A percentile compares a stretch with the other conserved stretches of the same genome.
phyloP scores from a whole-genome alignment of 2,113 vertebrate species.

The Muntiacus reevesi region DNA sequence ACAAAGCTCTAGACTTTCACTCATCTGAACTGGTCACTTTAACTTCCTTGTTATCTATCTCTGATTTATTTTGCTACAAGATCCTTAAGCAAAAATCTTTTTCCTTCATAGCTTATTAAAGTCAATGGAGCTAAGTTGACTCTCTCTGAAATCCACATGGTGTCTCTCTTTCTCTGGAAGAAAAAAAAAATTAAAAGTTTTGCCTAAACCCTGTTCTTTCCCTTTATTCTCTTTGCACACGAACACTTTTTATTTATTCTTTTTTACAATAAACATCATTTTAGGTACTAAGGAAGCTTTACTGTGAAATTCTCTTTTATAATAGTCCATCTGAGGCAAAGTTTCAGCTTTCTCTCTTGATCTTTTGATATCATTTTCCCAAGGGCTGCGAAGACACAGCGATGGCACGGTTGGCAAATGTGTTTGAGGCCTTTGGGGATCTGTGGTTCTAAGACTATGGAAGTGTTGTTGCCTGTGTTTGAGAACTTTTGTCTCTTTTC shows the following conservation, averaged over 20 bases:
- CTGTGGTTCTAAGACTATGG: background rate
- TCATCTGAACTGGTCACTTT: background rate
- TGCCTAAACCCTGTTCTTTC: conserved; percentile 8
- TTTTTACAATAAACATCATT: background rate
- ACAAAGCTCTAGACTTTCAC: background rate
- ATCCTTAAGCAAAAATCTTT: background rate
- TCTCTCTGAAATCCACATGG: conserved; percentile 59
- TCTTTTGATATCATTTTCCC: background rate
- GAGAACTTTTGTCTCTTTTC: background rate
- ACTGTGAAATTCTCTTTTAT: background rate
- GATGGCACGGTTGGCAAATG: too few species aligned
- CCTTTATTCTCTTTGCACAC: conserved; percentile 14
- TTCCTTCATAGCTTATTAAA: background rate
- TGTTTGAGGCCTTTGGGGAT: background rate
- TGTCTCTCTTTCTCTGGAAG: conserved; percentile 61
- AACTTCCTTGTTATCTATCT: background rate
- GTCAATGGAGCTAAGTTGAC: background rate
- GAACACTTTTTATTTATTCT: background rate
- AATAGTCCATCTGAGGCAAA: background rate
- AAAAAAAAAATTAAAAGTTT: background rate
- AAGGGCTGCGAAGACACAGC: background rate
- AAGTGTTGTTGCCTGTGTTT: background rate
- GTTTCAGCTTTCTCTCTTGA: background rate
- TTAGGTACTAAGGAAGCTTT: background rate
- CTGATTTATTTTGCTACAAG: background rate